Percentiles rank a stretch among this genome's conserved stretches.
Evolutionary conservation across 2,888 invertebrate genomes (phyloP).

Genomic region (Meghimatium bilineatum): DNA sequence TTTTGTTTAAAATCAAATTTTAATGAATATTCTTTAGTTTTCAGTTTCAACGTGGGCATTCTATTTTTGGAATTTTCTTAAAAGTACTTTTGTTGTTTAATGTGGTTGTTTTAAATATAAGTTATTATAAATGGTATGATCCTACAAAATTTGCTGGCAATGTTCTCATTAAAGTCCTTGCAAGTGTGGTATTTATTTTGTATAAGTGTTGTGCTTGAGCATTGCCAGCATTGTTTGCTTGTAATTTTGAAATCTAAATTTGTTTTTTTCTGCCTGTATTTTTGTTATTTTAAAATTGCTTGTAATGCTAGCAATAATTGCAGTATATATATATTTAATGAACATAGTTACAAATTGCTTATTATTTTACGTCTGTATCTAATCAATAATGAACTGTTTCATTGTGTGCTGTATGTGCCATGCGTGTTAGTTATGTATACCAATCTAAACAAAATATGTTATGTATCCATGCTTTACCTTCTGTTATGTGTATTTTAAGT

Average conservation of each 20-base stretch:
- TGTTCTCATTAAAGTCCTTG: background rate
- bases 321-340: background rate
- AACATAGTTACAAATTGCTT: background rate
- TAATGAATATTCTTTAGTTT: too few relatives aligned
- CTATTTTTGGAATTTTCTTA: too few relatives aligned
- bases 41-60: too few relatives aligned
- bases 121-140: background rate
- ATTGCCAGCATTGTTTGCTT: conserved; percentile 1
- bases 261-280: background rate
- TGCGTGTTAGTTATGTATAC: background rate
- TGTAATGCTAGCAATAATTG: background rate
- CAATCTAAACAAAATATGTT: background rate
- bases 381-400: too few relatives aligned
- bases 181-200: conserved; percentile 15
- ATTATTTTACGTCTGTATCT: too few relatives aligned
- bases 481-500: too few relatives aligned
- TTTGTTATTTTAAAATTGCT: background rate
- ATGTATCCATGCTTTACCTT: too few relatives aligned
- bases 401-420: too few relatives aligned
- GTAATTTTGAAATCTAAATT: background rate
- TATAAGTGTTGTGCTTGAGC: background rate
- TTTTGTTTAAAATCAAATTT: too few relatives aligned
- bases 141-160: background rate
- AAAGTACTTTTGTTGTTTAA: too few relatives aligned
- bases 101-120: too few relatives aligned